Evolutionary conservation across 1,140 invertebrate genomes (phyloP).

Genomic region (Panagrolaimus sp.): DNA sequence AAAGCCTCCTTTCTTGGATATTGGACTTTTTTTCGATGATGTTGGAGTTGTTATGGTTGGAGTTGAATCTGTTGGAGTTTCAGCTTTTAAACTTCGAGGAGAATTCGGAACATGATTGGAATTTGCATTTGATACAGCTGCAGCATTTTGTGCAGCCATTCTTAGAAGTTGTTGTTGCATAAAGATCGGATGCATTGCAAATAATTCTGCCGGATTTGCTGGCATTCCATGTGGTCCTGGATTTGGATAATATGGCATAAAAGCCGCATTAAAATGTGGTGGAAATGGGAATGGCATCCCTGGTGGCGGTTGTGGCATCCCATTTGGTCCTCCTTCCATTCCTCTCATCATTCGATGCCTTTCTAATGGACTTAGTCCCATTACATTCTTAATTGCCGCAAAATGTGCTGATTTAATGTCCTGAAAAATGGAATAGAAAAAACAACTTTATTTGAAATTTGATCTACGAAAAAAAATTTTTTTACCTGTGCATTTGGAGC

Average conservation of each 20-base stretch:
- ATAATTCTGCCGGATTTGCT: background rate
- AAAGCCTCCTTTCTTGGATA: constrained; percentile 20
- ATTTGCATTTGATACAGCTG: background rate
- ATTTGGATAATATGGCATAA: background rate
- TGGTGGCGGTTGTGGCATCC: constrained; percentile 1
- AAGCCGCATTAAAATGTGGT: constrained; percentile 3
- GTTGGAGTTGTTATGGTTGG: constrained; percentile 4
- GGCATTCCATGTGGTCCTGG: background rate
- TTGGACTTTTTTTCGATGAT: constrained; percentile 8
- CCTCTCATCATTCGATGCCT: background rate
- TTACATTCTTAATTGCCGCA: background rate
- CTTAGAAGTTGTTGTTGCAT: background rate
- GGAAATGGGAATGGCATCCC: constrained; percentile 15
- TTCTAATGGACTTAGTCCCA: constrained; percentile 1
- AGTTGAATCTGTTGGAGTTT: background rate
- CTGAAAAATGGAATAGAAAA: background rate
- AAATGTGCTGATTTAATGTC: constrained; percentile 10
- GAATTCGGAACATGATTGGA: background rate
- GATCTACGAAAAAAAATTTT: constrained; percentile 2
- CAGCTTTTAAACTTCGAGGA: background rate
- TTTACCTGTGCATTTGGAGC: constrained; percentile 7
- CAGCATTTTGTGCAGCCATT: background rate
- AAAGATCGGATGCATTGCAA: background rate
- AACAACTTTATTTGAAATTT: constrained; percentile 11
- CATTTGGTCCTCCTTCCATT: background rate